Evolutionary conservation across 2,888 invertebrate species (phyloP).

Genomic region (Dynastes tityus): DNA sequence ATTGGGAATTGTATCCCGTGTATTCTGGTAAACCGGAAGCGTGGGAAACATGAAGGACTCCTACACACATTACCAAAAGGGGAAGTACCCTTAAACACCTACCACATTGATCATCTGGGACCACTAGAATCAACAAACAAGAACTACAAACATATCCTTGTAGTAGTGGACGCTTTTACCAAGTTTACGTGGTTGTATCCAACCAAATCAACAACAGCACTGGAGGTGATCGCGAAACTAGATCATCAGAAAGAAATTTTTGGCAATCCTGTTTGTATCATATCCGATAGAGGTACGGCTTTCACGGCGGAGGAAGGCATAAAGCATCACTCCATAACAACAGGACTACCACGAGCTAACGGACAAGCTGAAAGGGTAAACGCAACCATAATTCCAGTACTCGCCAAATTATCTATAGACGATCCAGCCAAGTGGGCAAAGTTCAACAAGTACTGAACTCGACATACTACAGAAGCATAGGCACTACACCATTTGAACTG

Average conservation of each 20-base stretch:
- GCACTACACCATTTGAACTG: no score
- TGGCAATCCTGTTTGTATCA: neutral
- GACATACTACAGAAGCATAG: no score
- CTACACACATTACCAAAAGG: neutral
- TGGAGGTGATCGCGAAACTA: neutral
- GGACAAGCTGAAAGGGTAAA: no score
- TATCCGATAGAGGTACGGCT: no score
- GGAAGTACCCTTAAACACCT: conserved; percentile 27
- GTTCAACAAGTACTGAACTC: no score
- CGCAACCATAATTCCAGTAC: no score
- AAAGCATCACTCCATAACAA: no score
- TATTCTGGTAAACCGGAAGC: neutral
- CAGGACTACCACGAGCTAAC: no score
- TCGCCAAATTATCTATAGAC: no score
- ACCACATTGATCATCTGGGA: conserved; percentile 32
- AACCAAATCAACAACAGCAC: neutral
- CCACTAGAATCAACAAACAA: neutral
- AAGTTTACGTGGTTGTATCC: neutral
- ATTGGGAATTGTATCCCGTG: no score
- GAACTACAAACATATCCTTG: neutral
- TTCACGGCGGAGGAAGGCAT: no score
- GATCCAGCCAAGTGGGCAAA: no score
- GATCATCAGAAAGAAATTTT: neutral
- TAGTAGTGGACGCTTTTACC: neutral
- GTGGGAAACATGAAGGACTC: neutral